Evolutionary conservation across 2,113 vertebrate species (phyloP).

Genomic region (Oreochromis aureus): DNA sequence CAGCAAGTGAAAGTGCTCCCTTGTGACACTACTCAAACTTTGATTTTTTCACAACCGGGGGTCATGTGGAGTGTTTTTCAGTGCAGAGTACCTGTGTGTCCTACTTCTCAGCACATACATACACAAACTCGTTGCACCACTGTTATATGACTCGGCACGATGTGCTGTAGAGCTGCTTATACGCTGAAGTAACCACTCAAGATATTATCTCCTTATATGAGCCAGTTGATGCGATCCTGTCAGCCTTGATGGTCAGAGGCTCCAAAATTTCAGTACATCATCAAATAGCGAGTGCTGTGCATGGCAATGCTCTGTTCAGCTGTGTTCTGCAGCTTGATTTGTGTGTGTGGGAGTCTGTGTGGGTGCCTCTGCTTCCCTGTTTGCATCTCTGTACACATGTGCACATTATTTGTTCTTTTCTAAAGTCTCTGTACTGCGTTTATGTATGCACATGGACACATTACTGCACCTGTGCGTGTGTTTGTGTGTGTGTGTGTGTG

Average conservation of each 20-base stretch:
- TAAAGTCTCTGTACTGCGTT: neutral
- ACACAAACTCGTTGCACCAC: neutral
- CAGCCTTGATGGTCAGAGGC: neutral
- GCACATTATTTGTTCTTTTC: neutral
- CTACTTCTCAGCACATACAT: neutral
- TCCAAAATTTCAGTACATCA: neutral
- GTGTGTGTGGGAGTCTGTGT: neutral
- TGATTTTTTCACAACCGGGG: neutral
- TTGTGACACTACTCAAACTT: neutral
- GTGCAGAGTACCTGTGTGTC: neutral
- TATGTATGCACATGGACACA: neutral
- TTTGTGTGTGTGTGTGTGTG: neutral
- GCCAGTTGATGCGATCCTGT: neutral
- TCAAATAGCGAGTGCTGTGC: neutral
- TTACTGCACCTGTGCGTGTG: neutral
- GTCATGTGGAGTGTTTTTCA: neutral
- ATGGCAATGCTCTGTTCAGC: neutral
- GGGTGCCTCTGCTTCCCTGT: neutral
- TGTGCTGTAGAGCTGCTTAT: neutral
- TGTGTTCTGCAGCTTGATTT: neutral
- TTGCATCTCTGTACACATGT: neutral
- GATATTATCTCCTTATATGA: neutral
- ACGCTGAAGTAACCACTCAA: neutral
- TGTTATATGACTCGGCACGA: neutral
- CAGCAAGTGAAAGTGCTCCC: neutral